These are phyloP conservation scores for Octopus bimaculoides DNA, from an alignment of 1,140 invertebrate species.

Conservation along the genomic window DNA sequence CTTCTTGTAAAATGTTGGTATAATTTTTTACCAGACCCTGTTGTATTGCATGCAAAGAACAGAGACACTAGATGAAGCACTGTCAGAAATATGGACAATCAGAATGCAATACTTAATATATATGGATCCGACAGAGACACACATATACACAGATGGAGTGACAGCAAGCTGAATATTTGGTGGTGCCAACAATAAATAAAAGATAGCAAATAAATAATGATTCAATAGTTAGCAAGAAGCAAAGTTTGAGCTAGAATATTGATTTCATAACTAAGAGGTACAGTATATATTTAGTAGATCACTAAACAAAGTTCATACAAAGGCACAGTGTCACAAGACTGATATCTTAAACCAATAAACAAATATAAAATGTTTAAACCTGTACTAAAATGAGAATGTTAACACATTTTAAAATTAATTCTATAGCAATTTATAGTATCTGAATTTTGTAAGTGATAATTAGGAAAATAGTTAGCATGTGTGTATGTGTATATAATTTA, in stretches of 20 bases:
- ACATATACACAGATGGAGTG: background rate
- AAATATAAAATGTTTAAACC: too few relatives aligned
- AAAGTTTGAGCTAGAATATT: background rate
- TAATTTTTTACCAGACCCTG: conserved; percentile 37
- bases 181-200: background rate
- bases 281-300: too few relatives aligned
- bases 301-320: too few relatives aligned
- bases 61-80: conserved; percentile 13
- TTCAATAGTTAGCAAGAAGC: background rate
- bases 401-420: too few relatives aligned
- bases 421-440: too few relatives aligned
- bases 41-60: conserved; percentile 3
- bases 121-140: background rate
- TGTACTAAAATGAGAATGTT: too few relatives aligned
- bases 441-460: too few relatives aligned
- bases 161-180: background rate
- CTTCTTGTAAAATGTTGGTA: conserved; percentile 33
- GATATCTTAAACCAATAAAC: too few relatives aligned
- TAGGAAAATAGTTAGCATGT: too few relatives aligned
- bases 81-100: conserved; percentile 4
- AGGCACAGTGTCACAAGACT: too few relatives aligned
- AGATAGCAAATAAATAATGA: background rate
- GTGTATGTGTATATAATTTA: too few relatives aligned
- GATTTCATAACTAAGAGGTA: background rate
- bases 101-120: background rate